Conservation (phyloP, 2,797 vertebrate species). For the Lagodon rhomboides region DNA sequence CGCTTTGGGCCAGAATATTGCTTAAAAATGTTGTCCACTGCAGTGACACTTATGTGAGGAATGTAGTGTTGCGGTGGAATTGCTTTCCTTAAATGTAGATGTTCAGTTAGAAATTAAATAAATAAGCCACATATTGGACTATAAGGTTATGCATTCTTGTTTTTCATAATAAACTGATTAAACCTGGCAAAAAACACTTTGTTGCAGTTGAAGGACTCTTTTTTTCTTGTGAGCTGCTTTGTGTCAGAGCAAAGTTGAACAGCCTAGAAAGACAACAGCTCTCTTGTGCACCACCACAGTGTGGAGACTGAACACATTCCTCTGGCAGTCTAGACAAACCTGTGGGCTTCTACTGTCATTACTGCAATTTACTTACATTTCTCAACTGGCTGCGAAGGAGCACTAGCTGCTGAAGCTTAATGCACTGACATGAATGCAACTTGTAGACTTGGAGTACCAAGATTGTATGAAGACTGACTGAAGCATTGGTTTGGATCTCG, state of each 20-base stretch:
- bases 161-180: slow-evolving; percentile 26
- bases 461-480: background rate
- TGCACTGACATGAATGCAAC: slow-evolving; percentile 17
- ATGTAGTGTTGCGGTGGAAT: slow-evolving; percentile 28
- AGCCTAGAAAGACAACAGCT: slow-evolving; percentile 67
- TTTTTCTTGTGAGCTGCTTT: slow-evolving; percentile 14
- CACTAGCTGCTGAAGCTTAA: slow-evolving; percentile 7
- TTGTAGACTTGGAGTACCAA: background rate
- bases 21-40: slow-evolving; percentile 6
- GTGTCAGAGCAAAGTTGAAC: slow-evolving; percentile 39
- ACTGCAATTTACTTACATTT: slow-evolving; percentile 73
- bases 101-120: slow-evolving; percentile 37
- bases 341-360: slow-evolving; percentile 76
- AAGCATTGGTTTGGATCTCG: background rate
- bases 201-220: slow-evolving; percentile 13
- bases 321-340: slow-evolving; percentile 75
- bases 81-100: slow-evolving; percentile 43
- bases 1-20: slow-evolving; percentile 28
- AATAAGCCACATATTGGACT: slow-evolving; percentile 28
- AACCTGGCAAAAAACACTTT: slow-evolving; percentile 23
- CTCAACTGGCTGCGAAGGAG: slow-evolving; percentile 50
- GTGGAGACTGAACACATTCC: slow-evolving; percentile 71
- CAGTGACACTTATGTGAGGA: slow-evolving; percentile 36
- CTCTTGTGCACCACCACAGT: slow-evolving; percentile 60
- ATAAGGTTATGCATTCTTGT: background rate